Base-by-base conservation (phyloP, 2,797 vertebrate species). In the Parotocinclus haroldoi region DNA sequence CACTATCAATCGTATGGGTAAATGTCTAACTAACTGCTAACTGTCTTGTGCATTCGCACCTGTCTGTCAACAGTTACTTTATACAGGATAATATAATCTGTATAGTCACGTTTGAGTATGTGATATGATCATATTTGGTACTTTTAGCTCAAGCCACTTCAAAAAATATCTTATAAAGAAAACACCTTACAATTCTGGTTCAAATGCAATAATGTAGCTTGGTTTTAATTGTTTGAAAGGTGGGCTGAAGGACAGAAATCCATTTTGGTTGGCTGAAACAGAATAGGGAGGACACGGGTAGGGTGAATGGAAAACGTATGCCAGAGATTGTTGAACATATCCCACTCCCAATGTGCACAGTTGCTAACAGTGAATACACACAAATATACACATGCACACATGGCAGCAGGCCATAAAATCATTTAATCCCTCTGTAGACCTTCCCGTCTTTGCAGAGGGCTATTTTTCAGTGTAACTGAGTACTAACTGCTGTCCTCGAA, bases 281-380 rank as follows among this genome's bases (percentile, higher is more conserved):
- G 56, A 67, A 65, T 19, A 9, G 37, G 57, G 10, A 53, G 58
- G 53, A 67, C 63, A 49, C 2, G 13, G 74, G 58, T 45, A 52
- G 18, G 61, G 36, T 14, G 13, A 74, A 67, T 66, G 59, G 49
- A 56, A 70, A 71, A 67, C 49, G 57, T 67, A 76, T 9, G 48
- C 56, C 46, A 27, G 44, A 6, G 49, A 49, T 69, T 60, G 46
- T 58, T 66, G 59, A 73, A 56, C 7, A 4, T 14, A 16, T 58
- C 69, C 61, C 65, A 44, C 73, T 73, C 58, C 19, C 48, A 37
- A 55, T 66, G 51, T 36, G 36, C 63, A 63, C 78, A 75, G 73
- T 75, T 79, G 75, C 65, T 73, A 39, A 63, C 13, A 40, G 49
- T 60, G 51, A 68, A 68, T 49, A 10, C 44, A 38, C 54, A 37